phyloP scores from a whole-genome alignment of 2,797 vertebrate genomes.

The Balearica regulorum region DNA sequence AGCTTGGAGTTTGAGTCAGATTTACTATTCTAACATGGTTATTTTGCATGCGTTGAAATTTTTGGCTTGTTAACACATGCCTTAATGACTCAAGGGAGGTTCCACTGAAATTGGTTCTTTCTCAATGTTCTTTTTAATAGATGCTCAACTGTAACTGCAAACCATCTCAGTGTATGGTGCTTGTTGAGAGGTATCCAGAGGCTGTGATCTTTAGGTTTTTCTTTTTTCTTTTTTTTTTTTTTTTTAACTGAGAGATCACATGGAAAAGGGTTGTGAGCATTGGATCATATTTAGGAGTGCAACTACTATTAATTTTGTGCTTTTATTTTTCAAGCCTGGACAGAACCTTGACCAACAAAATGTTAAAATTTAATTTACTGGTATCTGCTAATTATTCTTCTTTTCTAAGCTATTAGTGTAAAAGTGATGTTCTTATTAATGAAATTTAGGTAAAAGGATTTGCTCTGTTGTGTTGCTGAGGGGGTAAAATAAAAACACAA shows the following conservation, averaged over 20 bases:
- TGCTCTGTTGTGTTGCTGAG: background rate
- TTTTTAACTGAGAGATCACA: background rate
- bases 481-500: background rate
- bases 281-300: background rate
- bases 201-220: background rate
- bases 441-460: background rate
- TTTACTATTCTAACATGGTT: background rate
- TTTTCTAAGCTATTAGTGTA: background rate
- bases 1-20: background rate
- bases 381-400: background rate
- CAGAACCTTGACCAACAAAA: background rate
- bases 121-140: background rate
- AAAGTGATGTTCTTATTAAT: background rate
- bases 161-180: background rate
- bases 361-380: background rate
- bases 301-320: background rate
- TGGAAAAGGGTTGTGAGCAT: rapidly evolving
- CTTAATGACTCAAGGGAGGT: conserved; percentile 18
- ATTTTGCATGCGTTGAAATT: conserved; percentile 28
- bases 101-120: conserved; percentile 9
- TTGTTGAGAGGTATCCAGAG: background rate
- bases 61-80: conserved; percentile 35
- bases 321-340: background rate
- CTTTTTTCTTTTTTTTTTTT: background rate
- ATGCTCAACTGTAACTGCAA: background rate